Base-by-base conservation (phyloP, 2,888 invertebrate genomes). In the Drosophila aldrichi region DNA sequence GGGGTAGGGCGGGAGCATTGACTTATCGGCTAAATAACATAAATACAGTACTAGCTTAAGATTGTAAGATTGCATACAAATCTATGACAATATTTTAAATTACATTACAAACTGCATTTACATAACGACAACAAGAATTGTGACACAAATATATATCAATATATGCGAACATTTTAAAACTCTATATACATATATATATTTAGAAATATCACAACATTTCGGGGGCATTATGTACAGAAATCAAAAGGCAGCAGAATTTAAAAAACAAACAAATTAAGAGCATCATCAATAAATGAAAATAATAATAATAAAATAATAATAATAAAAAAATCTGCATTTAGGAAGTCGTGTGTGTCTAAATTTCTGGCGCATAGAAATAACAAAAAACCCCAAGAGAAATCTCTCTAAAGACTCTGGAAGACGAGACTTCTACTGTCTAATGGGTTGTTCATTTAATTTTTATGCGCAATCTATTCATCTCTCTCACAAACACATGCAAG, bases 401-500 rank as follows among this genome's bases (percentile, higher is more conserved):
- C 32, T 34, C 7, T 49, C 2, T 32, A n/a, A 12, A 12, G 32
- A 18, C 49, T 12, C 3, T 12, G 12, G 3, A 6, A 18, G 18
- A 2, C n/a, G 32, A 10, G 32, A 32, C 10, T 32, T 29, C 32
- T 12, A n/a, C 7, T 0, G 43, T 36, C 49, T 7, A 36, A 7
- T 54, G 36, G 55, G 56, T 59, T n/a, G 43, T 48, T 60, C 78
- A 79, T 87, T 90, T 76, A 90, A 90, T 90, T 91, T 91, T 88
- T 81, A 86, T 86, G 77, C 88, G 91, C 90, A 91, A 90, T 90
- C 90, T 87, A 90, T 90, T 91, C 83, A 91, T 90, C 90, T 90
- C 90, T 90, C 90, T 91, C 90, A 81, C 85, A 84, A 74, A 76
- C 77, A 79, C 77, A 77, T 81, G 70, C 70, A 66, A 71, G 79